Base-by-base conservation (phyloP, 2,797 vertebrate genomes). In the Etheostoma perlongum region DNA sequence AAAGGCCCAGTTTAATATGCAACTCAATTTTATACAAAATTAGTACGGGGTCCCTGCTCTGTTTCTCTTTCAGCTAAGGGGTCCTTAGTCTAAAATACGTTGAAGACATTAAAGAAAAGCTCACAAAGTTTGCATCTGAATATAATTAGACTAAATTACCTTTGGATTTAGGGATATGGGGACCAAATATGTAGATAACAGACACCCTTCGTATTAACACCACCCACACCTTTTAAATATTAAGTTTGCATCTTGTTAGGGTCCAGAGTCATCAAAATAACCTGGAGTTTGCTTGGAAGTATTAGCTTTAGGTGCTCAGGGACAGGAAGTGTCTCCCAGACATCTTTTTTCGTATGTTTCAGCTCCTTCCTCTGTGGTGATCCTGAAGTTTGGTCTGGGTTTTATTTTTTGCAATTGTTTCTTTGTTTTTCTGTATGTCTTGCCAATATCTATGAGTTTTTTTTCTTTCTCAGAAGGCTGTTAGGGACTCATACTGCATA, bases 371-470 rank as follows among this genome's bases (percentile, higher is more conserved):
- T 25, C 57, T 36, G 25, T 13, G 9, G 42, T 27, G 9, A 33
- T 46, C 21, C 30, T 62, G 10, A 72, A 52, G 1, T 57, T 33
- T 53, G 7, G 6, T 60, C 15, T 15, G 9, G 61, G 36, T 72
- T 60, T 33, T 44, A 53, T 53, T 57, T 49, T 36, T 55, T 8
- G 5, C 11, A 23, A 27, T 77, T 9, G 25, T 33, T 54, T 52
- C 10, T 73, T 66, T 13, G 13, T 68, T 71, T 64, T 40, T 40
- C 7, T 36, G 30, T 18, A 47, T 58, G 9, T 69, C 53, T 33
- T 40, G 6, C 55, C 4, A 12, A 3, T 42, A 7, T 6, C 33
- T 42, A 13, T 77, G 19, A 61, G 5, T 62, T 48, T 62, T 62
- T 57, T 25, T 12, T 27, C 19, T 64, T 21, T 15, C n/a, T 66